These are phyloP conservation scores for Agriopis marginaria DNA, from an alignment of 2,888 invertebrate genomes.

Conservation along the genomic window DNA sequence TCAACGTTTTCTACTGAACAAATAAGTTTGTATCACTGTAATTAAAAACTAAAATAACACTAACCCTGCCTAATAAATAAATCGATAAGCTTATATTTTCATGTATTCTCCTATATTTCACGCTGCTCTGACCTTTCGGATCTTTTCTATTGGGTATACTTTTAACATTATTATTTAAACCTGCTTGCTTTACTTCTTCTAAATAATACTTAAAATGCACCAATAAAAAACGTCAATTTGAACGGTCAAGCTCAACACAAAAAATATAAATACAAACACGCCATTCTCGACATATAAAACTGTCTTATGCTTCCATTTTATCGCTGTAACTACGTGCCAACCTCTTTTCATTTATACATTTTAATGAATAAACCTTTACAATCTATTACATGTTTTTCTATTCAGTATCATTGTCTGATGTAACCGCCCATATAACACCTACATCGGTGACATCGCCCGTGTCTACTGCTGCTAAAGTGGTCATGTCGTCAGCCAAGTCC, in stretches of 20 bases:
- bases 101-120: conserved; percentile 79
- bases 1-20: not conserved
- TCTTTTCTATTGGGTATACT: conserved; percentile 81
- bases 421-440: conserved; percentile 83
- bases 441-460: conserved; percentile 81
- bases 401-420: conserved; percentile 85
- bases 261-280: conserved; percentile 84
- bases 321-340: conserved; percentile 69
- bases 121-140: conserved; percentile 82
- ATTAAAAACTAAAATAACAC: conserved; percentile 1
- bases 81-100: conserved; percentile 73
- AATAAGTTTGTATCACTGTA: conserved; percentile 2
- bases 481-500: conserved; percentile 65
- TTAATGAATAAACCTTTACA: conserved; percentile 70
- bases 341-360: conserved; percentile 63
- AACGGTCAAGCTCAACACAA: conserved; percentile 82
- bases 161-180: conserved; percentile 53
- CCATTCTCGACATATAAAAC: conserved; percentile 77
- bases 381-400: conserved; percentile 37
- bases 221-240: conserved; percentile 78
- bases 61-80: conserved; percentile 31
- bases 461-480: conserved; percentile 71
- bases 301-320: conserved; percentile 66
- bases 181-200: conserved; percentile 67
- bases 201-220: conserved; percentile 67